phyloP scores from a whole-genome alignment of 2,888 invertebrate species.

The Anticlea derivata region DNA sequence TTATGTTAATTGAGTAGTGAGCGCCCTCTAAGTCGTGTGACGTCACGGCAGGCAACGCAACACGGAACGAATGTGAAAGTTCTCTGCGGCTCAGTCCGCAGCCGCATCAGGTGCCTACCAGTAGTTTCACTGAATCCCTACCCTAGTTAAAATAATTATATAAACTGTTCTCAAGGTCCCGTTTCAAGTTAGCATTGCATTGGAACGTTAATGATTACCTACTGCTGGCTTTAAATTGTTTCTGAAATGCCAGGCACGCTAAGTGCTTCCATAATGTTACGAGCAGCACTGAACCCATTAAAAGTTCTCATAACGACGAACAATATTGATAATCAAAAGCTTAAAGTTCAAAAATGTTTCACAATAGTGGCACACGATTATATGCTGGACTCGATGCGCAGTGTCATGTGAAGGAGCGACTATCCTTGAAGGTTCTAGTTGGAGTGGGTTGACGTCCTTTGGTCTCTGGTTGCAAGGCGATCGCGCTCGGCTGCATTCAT shows the following conservation, averaged over 20 bases:
- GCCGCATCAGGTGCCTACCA: slow-evolving; percentile 68
- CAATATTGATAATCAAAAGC: slow-evolving; percentile 18
- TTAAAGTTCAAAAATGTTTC: slow-evolving; percentile 36
- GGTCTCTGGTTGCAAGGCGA: slow-evolving; percentile 64
- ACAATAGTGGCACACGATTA: slow-evolving; percentile 53
- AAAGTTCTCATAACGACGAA: slow-evolving; percentile 48
- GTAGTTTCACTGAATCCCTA: slow-evolving; percentile 49
- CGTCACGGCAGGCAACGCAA: slow-evolving; percentile 72
- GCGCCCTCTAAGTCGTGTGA: slow-evolving; percentile 51
- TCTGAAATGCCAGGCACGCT: slow-evolving; percentile 3
- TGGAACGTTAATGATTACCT: slow-evolving; percentile 36
- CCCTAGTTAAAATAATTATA: slow-evolving; percentile 21
- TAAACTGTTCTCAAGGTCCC: slow-evolving; percentile 32
- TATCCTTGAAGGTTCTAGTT: slow-evolving; percentile 70
- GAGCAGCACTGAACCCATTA: slow-evolving; percentile 40
- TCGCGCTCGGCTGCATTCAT: slow-evolving; percentile 65
- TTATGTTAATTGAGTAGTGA: slow-evolving; percentile 4
- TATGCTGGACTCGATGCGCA: slow-evolving; percentile 54
- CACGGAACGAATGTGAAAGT: slow-evolving; percentile 80
- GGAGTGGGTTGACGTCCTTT: slow-evolving; percentile 65
- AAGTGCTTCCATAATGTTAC: background rate
- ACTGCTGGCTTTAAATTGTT: slow-evolving; percentile 41
- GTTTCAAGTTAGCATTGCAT: slow-evolving; percentile 40
- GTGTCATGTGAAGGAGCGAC: slow-evolving; percentile 46
- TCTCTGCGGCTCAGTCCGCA: slow-evolving; percentile 62